Base-by-base conservation (phyloP, 92 coral and sea anemone species). In the Diadumene lineata region DNA sequence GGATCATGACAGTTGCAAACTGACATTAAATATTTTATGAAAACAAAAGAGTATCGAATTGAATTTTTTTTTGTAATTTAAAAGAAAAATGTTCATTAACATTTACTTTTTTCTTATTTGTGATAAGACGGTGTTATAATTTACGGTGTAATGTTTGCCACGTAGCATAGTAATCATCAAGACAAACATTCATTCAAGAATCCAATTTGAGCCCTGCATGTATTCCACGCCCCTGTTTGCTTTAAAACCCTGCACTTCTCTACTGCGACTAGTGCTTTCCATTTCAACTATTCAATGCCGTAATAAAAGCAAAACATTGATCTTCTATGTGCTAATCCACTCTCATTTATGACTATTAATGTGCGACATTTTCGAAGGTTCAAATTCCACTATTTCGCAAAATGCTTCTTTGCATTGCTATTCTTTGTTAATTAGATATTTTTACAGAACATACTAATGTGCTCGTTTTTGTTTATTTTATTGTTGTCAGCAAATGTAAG, bases 151-250 rank as follows among this genome's bases (percentile, higher is more conserved):
- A 18, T 58, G 64, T 17, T 58, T 63, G 62, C 23, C 48, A 8
- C 44, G 21, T 34, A 26, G 11, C 11, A 10, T 8, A 31, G 23
- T 28, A 38, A 38, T 32, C 17, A 21, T 31, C 32, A 24, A 19
- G 26, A 7, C 24, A 50, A 70, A 70, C 48, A 50, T 2, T 28
- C 18, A 44, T 44, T 44, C 17, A 44, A 23, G 21, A 53, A 23
- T 53, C 19, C 19, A 15, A 53, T 53, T 21, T 53, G 58, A 13
- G 6, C 18, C 58, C 10, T 21, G 58, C n/a, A 13, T 53, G 6
- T 23, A 16, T 23, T 53, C 58, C 58, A 53, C 58, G 58, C 58
- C 58, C 58, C 58, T 53, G 19, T 53, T 13, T 53, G 58, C 18
- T 9, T 53, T 21, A 15, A 2, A 13, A 53, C 10, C 10, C 3